phyloP scores from a whole-genome alignment of 2,797 vertebrate species.

The Molothrus ater region DNA sequence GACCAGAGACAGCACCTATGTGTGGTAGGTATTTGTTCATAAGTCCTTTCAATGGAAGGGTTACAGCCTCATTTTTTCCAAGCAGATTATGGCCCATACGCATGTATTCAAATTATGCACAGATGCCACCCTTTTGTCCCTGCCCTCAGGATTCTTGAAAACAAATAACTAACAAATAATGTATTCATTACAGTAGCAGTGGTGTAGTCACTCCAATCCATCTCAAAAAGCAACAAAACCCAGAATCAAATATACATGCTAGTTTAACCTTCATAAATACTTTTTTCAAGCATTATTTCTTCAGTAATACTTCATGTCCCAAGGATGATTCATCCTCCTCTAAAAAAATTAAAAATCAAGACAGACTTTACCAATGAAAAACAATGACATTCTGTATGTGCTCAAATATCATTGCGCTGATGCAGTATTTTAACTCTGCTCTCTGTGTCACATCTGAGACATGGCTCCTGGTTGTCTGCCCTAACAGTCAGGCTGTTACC shows the following conservation, averaged over 20 bases:
- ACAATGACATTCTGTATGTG: not conserved
- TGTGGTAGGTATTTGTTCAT: not conserved
- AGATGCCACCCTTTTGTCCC: not conserved
- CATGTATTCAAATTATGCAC: not conserved
- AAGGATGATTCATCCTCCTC: not conserved
- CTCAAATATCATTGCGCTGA: not conserved
- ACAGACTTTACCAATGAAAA: not conserved
- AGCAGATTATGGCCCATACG: not conserved
- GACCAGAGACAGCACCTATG: not conserved
- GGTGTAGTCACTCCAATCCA: not conserved
- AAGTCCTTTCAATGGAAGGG: not conserved
- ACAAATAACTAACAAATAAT: not conserved
- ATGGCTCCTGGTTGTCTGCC: not conserved
- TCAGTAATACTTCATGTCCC: not conserved
- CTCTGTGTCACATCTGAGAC: not conserved
- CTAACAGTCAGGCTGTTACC: not conserved
- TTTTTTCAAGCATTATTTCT: not conserved
- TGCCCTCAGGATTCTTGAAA: not conserved
- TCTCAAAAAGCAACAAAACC: not conserved
- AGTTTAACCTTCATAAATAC: not conserved
- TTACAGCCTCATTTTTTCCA: not conserved
- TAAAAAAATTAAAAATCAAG: not conserved
- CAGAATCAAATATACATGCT: not conserved
- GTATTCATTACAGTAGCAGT: not conserved
- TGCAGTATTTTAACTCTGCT: not conserved